Evolutionary conservation across 2,113 vertebrate species (phyloP).

Genomic region (Gavia stellata): DNA sequence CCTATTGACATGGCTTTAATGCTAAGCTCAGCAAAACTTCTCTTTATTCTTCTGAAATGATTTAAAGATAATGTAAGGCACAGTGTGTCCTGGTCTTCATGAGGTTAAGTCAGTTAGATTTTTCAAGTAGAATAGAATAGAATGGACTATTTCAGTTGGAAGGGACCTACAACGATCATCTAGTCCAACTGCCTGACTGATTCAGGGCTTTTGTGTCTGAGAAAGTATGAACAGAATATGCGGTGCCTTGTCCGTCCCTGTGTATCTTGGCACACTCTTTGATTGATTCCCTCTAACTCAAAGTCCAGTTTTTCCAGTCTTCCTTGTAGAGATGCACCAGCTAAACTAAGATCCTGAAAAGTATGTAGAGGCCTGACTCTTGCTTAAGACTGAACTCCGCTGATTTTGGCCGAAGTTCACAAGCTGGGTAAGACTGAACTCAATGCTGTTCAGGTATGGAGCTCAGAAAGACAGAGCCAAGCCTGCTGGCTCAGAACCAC

Average conservation of each 20-base stretch:
- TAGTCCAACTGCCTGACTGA: not conserved
- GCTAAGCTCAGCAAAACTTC: not conserved
- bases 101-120: not conserved
- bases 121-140: not conserved
- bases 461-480: not conserved
- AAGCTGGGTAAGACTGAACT: not conserved
- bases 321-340: not conserved
- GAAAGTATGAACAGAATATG: not conserved
- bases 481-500: not conserved
- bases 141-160: not conserved
- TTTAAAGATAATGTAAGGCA: not conserved
- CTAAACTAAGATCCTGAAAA: not conserved
- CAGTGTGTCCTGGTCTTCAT: not conserved
- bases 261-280: not conserved
- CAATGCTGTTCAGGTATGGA: not conserved
- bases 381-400: not conserved
- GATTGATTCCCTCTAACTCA: not conserved
- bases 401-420: not conserved
- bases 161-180: not conserved
- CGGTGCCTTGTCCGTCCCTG: not conserved
- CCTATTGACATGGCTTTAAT: not conserved
- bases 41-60: not conserved
- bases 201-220: not conserved
- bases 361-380: not conserved
- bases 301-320: not conserved